These are phyloP conservation scores for Hypocryptadius cinnamomeus DNA, from an alignment of 2,113 vertebrate genomes.

Conservation along the genomic window DNA sequence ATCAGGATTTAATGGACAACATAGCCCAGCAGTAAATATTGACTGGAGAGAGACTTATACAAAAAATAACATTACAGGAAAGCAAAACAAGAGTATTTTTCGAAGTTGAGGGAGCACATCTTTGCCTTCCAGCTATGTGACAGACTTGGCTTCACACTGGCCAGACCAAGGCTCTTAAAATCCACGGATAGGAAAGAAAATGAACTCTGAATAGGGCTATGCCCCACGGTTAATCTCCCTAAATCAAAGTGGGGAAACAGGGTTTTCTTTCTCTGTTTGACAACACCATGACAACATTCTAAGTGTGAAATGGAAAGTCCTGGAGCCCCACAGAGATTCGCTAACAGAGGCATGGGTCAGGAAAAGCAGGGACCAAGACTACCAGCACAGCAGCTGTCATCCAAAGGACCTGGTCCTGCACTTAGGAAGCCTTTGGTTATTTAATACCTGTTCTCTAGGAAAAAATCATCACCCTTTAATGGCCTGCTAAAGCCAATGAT, in stretches of 20 bases:
- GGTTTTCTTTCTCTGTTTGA: not conserved
- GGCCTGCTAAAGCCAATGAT: not conserved
- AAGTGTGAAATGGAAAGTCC: not conserved
- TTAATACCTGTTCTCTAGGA: not conserved
- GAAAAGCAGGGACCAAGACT: not conserved
- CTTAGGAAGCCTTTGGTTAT: not conserved
- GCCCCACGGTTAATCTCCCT: not conserved
- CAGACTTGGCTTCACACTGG: not conserved
- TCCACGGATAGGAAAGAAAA: not conserved
- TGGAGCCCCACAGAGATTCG: not conserved
- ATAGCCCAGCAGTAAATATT: not conserved
- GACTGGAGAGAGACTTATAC: not conserved
- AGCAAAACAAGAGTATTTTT: not conserved
- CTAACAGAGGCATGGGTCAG: not conserved
- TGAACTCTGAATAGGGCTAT: not conserved
- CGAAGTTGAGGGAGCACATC: not conserved
- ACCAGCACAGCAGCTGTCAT: not conserved
- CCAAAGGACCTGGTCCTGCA: not conserved
- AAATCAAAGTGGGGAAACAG: not conserved
- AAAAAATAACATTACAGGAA: not conserved
- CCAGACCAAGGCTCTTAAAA: not conserved
- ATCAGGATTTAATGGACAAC: not conserved
- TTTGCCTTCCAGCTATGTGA: conserved; percentile 4
- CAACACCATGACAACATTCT: not conserved
- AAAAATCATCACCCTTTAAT: not conserved